phyloP scores from a whole-genome alignment of 2,797 vertebrate genomes.

The Coluber constrictor region DNA sequence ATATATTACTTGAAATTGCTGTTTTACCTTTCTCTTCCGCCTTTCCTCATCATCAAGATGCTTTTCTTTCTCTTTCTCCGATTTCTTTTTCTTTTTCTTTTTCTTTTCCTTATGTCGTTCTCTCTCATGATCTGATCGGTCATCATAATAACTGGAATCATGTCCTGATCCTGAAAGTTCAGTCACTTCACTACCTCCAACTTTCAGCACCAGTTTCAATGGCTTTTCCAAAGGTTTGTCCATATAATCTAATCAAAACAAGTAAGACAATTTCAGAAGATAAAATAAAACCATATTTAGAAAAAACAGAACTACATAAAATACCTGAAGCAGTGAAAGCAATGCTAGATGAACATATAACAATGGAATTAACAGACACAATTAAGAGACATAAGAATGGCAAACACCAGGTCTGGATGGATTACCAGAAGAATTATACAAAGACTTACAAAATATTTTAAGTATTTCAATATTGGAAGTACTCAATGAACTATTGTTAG shows the following conservation, averaged over 20 bases:
- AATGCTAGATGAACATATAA: too few species aligned
- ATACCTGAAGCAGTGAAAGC: too few species aligned
- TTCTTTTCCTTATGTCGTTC: conserved; percentile 96
- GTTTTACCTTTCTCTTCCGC: conserved; percentile 86
- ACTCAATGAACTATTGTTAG: too few species aligned
- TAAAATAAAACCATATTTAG: too few species aligned
- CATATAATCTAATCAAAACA: conserved; percentile 76
- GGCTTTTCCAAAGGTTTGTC: conserved; percentile 93
- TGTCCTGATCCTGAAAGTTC: conserved; percentile 95
- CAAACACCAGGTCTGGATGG: too few species aligned
- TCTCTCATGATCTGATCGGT: conserved; percentile 92
- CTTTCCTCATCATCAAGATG: conserved; percentile 90
- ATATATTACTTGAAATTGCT: neutral
- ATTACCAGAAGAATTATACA: too few species aligned
- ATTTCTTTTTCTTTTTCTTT: conserved; percentile 98
- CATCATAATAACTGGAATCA: conserved; percentile 96
- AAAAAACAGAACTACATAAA: too few species aligned
- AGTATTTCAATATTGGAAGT: too few species aligned
- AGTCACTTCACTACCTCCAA: conserved; percentile 94
- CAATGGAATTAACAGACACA: too few species aligned
- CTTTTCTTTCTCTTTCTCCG: conserved; percentile 93
- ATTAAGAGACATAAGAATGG: too few species aligned
- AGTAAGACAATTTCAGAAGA: neutral
- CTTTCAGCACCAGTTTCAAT: conserved; percentile 93
- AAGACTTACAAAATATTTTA: too few species aligned